Conservation (phyloP, 2,888 invertebrate species). For the Eristalinus aeneus region DNA sequence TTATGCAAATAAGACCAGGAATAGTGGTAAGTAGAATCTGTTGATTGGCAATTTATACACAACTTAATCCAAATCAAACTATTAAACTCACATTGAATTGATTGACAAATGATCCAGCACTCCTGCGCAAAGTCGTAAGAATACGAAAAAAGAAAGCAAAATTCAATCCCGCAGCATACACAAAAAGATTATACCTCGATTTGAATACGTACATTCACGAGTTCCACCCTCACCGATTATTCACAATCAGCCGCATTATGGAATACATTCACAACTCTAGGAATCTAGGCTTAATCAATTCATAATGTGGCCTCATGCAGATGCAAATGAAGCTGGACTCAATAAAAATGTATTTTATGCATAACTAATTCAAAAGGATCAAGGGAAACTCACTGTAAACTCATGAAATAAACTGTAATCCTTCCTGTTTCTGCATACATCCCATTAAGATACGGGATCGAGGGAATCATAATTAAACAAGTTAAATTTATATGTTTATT, state of each 20-base stretch:
- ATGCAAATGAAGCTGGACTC: background rate
- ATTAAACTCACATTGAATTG: too few relatives aligned
- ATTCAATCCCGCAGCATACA: background rate
- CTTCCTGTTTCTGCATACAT: background rate
- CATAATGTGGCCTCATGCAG: too few relatives aligned
- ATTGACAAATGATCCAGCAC: too few relatives aligned
- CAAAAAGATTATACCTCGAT: background rate
- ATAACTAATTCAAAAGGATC: background rate
- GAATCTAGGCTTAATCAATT: too few relatives aligned
- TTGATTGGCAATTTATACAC: too few relatives aligned
- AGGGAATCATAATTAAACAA: background rate
- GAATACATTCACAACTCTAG: background rate
- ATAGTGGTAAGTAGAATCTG: too few relatives aligned
- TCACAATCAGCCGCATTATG: background rate
- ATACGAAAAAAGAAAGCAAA: background rate
- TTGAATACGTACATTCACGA: background rate
- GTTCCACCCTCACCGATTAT: background rate
- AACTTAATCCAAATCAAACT: too few relatives aligned
- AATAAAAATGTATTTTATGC: background rate
- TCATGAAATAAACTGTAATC: background rate
- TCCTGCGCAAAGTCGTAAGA: too few relatives aligned
- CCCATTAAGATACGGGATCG: background rate
- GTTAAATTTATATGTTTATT: background rate
- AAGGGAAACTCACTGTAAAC: background rate
- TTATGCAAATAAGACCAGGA: too few relatives aligned